Conservation (phyloP, 2,113 vertebrate genomes). For the Blennius ocellaris region DNA sequence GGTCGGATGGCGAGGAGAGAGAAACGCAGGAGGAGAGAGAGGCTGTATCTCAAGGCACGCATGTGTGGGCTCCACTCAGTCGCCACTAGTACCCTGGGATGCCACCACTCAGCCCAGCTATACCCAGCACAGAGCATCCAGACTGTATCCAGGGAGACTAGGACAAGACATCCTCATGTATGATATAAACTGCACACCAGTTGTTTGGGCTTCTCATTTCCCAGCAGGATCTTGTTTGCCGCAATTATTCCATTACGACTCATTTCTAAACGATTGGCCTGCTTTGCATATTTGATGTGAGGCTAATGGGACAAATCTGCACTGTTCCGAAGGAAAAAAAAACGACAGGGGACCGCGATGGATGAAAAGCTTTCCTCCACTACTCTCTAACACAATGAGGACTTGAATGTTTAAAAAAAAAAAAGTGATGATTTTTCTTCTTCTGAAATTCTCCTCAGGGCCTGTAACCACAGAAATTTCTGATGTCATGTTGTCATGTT, state of each 20-base stretch:
- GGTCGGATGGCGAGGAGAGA: conserved; percentile 63
- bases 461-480: conserved; percentile 49
- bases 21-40: conserved; percentile 61
- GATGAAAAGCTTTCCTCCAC: conserved; percentile 17
- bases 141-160: conserved; percentile 48
- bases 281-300: conserved; percentile 80
- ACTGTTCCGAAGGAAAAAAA: conserved; percentile 61
- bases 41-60: conserved; percentile 67
- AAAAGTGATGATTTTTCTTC: background rate
- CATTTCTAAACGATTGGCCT: conserved; percentile 68
- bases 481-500: conserved; percentile 23
- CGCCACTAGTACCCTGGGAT: conserved; percentile 67
- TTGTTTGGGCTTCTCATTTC: conserved; percentile 47
- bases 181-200: conserved; percentile 45
- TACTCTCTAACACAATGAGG: conserved; percentile 29
- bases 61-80: conserved; percentile 62
- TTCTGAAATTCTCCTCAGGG: conserved; percentile 47
- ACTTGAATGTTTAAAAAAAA: conserved; percentile 30
- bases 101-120: conserved; percentile 70
- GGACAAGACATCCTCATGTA: conserved; percentile 52
- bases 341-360: conserved; percentile 38
- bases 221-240: conserved; percentile 52
- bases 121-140: conserved; percentile 51
- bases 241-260: conserved; percentile 60
- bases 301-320: conserved; percentile 65